Percentiles rank a stretch among this genome's conserved stretches.
These are phyloP conservation scores for Pollenia angustigena DNA, from an alignment of 2,888 invertebrate genomes.

Conservation along the genomic window DNA sequence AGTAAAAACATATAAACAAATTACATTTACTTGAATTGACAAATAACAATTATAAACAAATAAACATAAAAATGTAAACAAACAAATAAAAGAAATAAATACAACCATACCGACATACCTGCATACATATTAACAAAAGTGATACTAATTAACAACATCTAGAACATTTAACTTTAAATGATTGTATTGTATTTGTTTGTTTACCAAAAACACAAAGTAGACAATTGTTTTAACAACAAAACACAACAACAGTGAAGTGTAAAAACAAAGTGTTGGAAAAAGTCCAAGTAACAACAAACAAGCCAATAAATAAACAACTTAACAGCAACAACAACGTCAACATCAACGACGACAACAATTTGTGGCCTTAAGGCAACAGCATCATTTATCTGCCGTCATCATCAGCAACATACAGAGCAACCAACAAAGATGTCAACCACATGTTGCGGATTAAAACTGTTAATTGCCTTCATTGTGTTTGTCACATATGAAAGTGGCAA, in stretches of 20 bases:
- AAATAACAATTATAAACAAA: conserved; percentile 59
- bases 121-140: too few species aligned
- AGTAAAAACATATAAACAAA: conserved; percentile 64
- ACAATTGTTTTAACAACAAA: conserved; percentile 43
- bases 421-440: conserved; percentile 66
- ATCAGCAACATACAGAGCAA: conserved; percentile 41
- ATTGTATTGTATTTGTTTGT: conserved; percentile 16
- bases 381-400: conserved; percentile 53
- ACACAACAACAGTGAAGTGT: conserved; percentile 23
- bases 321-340: background rate
- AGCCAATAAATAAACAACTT: conserved; percentile 29
- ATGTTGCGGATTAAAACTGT: conserved; percentile 75
- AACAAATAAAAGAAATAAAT: conserved; percentile 38
- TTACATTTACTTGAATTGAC: conserved; percentile 63
- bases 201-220: conserved; percentile 30
- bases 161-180: conserved; percentile 10
- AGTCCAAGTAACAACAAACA: conserved; percentile 31
- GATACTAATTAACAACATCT: too few species aligned
- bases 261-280: conserved; percentile 42
- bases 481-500: conserved; percentile 68
- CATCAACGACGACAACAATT: conserved; percentile 24
- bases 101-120: background rate
- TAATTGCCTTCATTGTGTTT: conserved; percentile 75
- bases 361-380: conserved; percentile 43
- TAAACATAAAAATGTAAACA: conserved; percentile 35